Percentiles rank a stretch among this genome's conserved stretches.
phyloP scores from a whole-genome alignment of 2,797 vertebrate species.

The Bradypus variegatus region DNA sequence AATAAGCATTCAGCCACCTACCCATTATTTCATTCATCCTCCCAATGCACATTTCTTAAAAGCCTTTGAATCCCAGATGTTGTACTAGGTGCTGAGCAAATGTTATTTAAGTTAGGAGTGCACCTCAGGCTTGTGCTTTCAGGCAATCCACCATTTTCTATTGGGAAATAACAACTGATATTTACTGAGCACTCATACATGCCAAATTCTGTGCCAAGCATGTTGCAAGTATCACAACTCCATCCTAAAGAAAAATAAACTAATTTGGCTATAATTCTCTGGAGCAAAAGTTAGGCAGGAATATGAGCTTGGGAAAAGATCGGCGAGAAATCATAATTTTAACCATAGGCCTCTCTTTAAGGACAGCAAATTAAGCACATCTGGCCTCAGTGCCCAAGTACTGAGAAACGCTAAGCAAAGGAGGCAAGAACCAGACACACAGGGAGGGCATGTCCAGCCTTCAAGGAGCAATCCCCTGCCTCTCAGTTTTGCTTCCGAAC shows the following conservation, averaged over 20 bases:
- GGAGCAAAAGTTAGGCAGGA: not conserved
- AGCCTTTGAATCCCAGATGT: not conserved
- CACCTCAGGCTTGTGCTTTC: not conserved
- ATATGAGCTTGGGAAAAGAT: not conserved
- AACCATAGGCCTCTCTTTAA: not conserved
- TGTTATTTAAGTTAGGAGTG: not conserved
- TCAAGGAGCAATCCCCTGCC: not conserved
- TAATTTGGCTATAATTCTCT: not conserved
- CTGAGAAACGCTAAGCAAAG: not conserved
- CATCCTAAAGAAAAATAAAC: not conserved
- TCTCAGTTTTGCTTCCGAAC: not conserved
- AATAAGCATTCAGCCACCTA: not conserved
- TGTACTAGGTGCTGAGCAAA: not conserved
- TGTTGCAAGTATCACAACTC: not conserved
- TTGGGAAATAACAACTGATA: not conserved
- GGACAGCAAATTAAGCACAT: not conserved
- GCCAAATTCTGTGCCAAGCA: not conserved
- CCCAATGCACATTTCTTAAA: not conserved
- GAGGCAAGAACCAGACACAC: accelerated
- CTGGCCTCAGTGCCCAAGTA: not conserved
- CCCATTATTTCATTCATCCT: not conserved
- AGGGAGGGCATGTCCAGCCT: not conserved
- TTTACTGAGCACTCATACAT: not conserved
- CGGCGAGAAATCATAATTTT: not conserved
- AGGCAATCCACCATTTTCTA: not conserved